Evolutionary conservation across 1,140 invertebrate genomes (phyloP), one percentile per base, ranked within the genome.

Genomic region (Aricia agestis): DNA sequence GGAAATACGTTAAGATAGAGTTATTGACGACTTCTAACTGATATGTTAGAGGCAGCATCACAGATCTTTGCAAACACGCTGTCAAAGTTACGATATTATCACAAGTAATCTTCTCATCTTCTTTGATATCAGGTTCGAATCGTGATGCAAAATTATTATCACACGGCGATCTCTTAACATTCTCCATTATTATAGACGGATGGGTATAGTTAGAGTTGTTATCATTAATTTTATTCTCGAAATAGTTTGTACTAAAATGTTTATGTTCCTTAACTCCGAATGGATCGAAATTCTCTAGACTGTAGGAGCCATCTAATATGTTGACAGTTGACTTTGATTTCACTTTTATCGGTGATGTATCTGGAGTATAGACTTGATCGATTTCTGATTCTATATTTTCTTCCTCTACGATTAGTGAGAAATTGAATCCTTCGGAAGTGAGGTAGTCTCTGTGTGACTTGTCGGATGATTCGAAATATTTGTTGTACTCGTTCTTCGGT

Each of bases 1-100:
- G 84, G 71, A 95, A 94, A 78, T 95, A 94, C 66, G 95, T 95
- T 52, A 96, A 86, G 17, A 96, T 93, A 11, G 95, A 95, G 68
- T 94, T 94, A 70, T 95, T 95, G 0, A 95, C 93, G 6, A 96
- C 89, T 66, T 93, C 93, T 66, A 94, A 93, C 78, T 96, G 95
- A 32, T 94, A 93, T n/a, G 92, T 92, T 1, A 96, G 78, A 0
- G 95, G 95, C 72, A 95, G 87, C 76, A 94, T 90, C 2, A 96
- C 92, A 1, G 95, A 96, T 79, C 94, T 93, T 77, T 95, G 93
- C 3, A 95, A 78, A 72, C 94, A 95, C 9, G 94, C 93, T 0
- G 94, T 93, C 58, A 95, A 81, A 70, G 93, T 93, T 19, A 93
- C 89, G 79, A 93, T 85, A 82, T 92, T 89, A 80, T 92, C 82